Evolutionary conservation across 2,113 vertebrate species (phyloP), one percentile per base, ranked within the genome.

Genomic region (Mixornis gularis): DNA sequence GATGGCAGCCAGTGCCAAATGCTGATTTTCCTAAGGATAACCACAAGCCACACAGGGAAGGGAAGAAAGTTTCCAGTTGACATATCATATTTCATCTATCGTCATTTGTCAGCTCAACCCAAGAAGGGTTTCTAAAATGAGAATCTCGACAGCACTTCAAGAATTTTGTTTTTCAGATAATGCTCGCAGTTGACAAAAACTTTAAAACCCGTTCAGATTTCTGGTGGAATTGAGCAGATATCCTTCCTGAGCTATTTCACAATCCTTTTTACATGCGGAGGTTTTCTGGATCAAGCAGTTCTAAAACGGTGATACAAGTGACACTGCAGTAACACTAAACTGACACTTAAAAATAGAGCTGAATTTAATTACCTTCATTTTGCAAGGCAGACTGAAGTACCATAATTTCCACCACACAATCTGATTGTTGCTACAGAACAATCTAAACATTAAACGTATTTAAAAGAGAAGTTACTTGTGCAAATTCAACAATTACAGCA

Each of bases 51-150:
- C 90, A 91, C 69, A 79, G 87, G 70, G 89, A 92, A 89, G 25
- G 49, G 46, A 94, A 85, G 63, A 68, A 94, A 92, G 81, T 48
- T 86, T 86, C 79, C 2, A 0, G 52, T 12, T 94, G 89, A 93
- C 84, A 85, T 49, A 92, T 76, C 78, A 20, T 87, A 91, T 92
- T 95, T 93, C 89, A 94, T 94, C 91, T 72, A 92, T 94, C 89
- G 91, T 93, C 76, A 85, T 95, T 90, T 93, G 92, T 92, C 94
- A 95, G 84, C 71, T 85, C 79, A 72, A 82, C 58, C 63, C 84
- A 94, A 62, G 63, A 85, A 79, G 34, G 44, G 46, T 82, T 95
- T 92, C 94, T 95, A 96, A 95, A 94, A 89, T 84, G 83, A 79
- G 36, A 86, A 58, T 41, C 80, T 36, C 62, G 18, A 93, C 24